Conservation (phyloP, 2,113 vertebrate genomes). For the Nothoprocta pentlandii region DNA sequence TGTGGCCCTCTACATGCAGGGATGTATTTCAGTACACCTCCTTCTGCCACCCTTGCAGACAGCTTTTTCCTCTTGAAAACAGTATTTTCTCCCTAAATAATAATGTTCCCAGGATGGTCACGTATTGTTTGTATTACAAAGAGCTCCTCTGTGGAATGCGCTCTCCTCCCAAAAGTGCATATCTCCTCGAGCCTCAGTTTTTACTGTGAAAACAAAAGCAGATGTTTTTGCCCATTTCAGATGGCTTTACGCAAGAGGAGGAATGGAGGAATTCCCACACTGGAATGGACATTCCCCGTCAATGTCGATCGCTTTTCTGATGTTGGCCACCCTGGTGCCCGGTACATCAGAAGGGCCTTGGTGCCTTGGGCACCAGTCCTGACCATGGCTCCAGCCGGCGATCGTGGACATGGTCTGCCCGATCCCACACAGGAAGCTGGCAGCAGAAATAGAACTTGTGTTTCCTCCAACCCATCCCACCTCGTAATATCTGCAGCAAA, state of each 20-base stretch:
- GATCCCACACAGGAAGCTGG: not conserved
- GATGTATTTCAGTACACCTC: not conserved
- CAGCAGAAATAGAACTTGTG: not conserved
- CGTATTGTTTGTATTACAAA: conserved; percentile 36
- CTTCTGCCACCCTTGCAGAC: not conserved
- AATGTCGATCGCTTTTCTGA: not conserved
- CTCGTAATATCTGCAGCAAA: conserved; percentile 47
- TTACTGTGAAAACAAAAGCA: conserved; percentile 64
- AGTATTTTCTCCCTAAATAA: not conserved
- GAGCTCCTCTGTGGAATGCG: conserved; percentile 26
- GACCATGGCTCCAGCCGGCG: not conserved
- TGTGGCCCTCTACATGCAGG: not conserved
- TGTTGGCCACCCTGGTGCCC: not conserved
- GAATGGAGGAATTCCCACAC: not conserved
- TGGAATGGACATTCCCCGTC: not conserved
- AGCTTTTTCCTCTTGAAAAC: not conserved
- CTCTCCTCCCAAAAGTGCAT: not conserved
- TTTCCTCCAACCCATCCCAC: conserved; percentile 16
- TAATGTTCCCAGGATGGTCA: not conserved
- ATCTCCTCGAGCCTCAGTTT: conserved; percentile 45
- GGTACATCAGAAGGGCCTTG: not conserved
- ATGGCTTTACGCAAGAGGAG: conserved; percentile 22
- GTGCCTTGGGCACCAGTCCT: not conserved
- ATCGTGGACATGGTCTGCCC: not conserved
- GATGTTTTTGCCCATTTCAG: conserved; percentile 49